phyloP scores from a whole-genome alignment of 2,113 vertebrate species.

The Engystomops pustulosus region DNA sequence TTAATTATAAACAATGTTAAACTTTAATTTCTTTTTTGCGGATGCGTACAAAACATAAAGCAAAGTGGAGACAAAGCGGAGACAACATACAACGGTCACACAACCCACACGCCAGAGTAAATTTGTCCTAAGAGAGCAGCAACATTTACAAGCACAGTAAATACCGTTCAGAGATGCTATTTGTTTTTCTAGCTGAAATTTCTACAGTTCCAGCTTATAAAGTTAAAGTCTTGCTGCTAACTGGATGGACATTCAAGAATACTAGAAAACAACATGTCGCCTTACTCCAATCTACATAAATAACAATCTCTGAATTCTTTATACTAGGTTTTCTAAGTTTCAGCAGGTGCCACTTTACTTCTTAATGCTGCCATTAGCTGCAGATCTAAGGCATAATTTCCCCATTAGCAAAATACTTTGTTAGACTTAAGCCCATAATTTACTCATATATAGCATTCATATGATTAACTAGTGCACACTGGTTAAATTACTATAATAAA shows the following conservation, averaged over 20 bases:
- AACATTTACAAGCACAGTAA: too few species aligned
- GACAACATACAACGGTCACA: too few species aligned
- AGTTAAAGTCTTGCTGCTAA: neutral
- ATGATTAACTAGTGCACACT: neutral
- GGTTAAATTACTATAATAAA: slow-evolving; percentile 20
- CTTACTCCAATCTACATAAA: neutral
- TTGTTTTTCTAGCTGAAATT: neutral
- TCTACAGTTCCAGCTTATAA: neutral
- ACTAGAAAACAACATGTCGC: neutral
- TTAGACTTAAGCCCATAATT: slow-evolving; percentile 38
- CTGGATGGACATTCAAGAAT: neutral
- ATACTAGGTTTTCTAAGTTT: neutral
- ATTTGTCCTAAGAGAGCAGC: too few species aligned
- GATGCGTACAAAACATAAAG: too few species aligned
- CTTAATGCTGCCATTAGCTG: slow-evolving; percentile 25
- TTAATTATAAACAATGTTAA: too few species aligned
- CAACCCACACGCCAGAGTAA: too few species aligned
- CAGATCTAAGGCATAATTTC: slow-evolving; percentile 14
- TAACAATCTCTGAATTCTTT: neutral
- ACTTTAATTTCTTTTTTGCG: too few species aligned
- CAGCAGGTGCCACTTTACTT: slow-evolving; percentile 37
- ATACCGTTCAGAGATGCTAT: too few species aligned
- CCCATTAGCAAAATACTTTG: slow-evolving; percentile 31
- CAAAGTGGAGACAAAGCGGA: too few species aligned
- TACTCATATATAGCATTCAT: neutral